phyloP scores from a whole-genome alignment of 2,888 invertebrate genomes.

The Acanthopleura granulata region DNA sequence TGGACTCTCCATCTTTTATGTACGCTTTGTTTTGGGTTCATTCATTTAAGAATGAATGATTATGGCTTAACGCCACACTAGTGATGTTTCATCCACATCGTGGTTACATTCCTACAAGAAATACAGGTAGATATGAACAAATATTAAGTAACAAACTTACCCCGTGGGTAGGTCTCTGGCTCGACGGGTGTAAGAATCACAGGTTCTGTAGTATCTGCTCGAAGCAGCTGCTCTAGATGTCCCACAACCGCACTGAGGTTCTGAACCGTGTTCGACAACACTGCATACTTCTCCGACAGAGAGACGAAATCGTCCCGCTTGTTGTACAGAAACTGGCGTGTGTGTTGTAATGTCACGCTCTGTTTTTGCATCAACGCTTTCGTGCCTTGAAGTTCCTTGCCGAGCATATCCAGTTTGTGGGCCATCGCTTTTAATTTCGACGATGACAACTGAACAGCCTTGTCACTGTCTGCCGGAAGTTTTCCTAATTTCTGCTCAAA shows the following conservation, averaged over 20 bases:
- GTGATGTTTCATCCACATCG: too few species aligned
- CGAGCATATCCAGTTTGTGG: not conserved
- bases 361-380: conserved; percentile 9
- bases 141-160: not conserved
- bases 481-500: conserved; percentile 5
- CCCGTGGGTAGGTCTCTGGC: not conserved
- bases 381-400: not conserved
- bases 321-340: not conserved
- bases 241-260: not conserved
- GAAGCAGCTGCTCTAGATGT: not conserved
- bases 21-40: too few species aligned
- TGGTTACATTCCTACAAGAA: too few species aligned
- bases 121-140: too few species aligned
- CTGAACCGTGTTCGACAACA: conserved; percentile 3
- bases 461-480: not conserved
- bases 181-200: not conserved
- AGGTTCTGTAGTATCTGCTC: not conserved
- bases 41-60: too few species aligned
- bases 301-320: not conserved
- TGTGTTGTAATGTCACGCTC: not conserved
- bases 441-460: not conserved
- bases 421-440: conserved; percentile 2
- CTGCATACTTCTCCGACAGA: not conserved
- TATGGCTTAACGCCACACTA: too few species aligned
- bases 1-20: too few species aligned